Evolutionary conservation across 2,113 vertebrate genomes (phyloP).

Genomic region (Zapornia atra): DNA sequence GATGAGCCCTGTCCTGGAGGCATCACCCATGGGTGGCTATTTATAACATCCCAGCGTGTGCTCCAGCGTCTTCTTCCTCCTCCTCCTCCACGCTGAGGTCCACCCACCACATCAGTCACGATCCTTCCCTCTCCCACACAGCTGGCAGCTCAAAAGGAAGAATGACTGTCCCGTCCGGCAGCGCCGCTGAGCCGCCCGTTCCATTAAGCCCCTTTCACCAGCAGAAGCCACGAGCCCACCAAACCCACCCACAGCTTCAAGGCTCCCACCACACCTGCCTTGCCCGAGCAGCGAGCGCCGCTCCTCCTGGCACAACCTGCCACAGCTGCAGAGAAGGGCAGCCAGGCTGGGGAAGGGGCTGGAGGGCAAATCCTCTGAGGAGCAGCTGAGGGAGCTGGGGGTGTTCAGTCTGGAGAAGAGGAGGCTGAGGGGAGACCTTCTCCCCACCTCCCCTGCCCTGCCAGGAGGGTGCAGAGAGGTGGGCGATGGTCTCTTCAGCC

Average conservation of each 20-base stretch:
- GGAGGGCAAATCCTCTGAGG: too few relatives aligned
- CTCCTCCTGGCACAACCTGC: neutral
- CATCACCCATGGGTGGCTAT: neutral
- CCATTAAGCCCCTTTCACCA: fast-evolving
- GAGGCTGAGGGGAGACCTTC: too few relatives aligned
- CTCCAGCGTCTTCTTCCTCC: neutral
- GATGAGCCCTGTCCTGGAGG: neutral
- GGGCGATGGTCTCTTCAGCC: too few relatives aligned
- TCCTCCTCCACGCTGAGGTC: neutral
- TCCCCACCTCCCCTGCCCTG: too few relatives aligned
- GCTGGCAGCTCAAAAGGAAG: neutral
- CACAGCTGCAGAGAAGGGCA: too few relatives aligned
- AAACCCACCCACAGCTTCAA: neutral
- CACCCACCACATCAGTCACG: neutral
- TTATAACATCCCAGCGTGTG: neutral
- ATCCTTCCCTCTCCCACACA: neutral
- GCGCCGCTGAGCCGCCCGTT: fast-evolving
- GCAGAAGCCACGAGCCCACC: neutral
- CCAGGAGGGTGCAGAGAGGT: too few relatives aligned
- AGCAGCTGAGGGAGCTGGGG: too few relatives aligned
- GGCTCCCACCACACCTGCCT: neutral
- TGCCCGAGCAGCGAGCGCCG: fast-evolving
- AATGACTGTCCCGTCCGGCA: neutral
- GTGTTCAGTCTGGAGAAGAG: too few relatives aligned
- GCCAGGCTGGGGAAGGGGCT: too few relatives aligned